Evolutionary conservation across 2,113 vertebrate species (phyloP).

Genomic region (Tychaedon coryphoeus): DNA sequence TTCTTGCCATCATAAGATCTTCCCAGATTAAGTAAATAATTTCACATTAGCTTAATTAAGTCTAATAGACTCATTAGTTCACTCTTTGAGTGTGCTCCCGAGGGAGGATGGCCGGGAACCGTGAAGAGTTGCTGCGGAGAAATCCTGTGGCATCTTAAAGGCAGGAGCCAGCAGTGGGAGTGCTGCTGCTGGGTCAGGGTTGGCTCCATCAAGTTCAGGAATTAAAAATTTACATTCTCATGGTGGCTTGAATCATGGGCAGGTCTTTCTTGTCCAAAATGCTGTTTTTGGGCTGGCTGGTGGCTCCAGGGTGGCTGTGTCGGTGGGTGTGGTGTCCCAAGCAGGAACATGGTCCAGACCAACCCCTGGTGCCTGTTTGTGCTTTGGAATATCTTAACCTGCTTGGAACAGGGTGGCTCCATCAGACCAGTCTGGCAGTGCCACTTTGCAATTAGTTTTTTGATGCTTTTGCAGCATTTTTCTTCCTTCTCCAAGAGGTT

Average conservation of each 20-base stretch:
- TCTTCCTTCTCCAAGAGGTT: background rate
- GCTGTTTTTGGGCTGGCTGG: background rate
- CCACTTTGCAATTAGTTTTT: background rate
- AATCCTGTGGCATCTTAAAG: slow-evolving; percentile 2
- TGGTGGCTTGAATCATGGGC: accelerated
- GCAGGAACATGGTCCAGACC: background rate
- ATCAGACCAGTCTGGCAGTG: background rate
- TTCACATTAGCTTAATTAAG: slow-evolving; percentile 72
- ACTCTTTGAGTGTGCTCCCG: slow-evolving; percentile 11
- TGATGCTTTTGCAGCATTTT: background rate
- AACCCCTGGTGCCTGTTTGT: accelerated
- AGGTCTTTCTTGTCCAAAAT: background rate
- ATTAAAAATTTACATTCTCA: background rate
- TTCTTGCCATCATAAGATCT: slow-evolving; percentile 48
- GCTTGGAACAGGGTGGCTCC: background rate
- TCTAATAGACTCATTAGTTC: slow-evolving; percentile 76
- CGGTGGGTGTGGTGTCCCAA: accelerated
- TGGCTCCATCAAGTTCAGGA: background rate
- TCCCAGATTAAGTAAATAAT: slow-evolving; percentile 72
- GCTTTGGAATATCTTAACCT: background rate
- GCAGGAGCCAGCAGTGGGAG: background rate
- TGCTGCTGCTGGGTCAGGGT: background rate
- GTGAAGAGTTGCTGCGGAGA: slow-evolving; percentile 24
- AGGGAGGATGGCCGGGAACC: slow-evolving; percentile 43
- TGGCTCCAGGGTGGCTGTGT: background rate